Conservation (phyloP, 2,888 invertebrate species). For the Flabesymbios commensalis region DNA sequence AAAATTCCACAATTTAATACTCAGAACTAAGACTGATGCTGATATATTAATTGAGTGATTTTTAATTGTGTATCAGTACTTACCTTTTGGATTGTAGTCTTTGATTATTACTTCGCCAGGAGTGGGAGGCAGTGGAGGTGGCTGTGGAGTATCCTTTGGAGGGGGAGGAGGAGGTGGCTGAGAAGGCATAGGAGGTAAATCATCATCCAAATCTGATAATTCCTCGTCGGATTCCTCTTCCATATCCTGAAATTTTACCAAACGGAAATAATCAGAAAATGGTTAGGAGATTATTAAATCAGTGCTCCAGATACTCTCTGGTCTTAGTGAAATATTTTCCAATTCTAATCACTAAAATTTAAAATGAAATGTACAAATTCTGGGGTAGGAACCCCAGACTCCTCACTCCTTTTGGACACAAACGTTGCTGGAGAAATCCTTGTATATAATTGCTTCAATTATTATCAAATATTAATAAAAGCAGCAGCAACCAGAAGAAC, state of each 20-base stretch:
- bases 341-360: too few relatives aligned
- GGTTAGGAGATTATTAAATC: not conserved
- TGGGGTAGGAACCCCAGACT: too few relatives aligned
- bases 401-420: too few relatives aligned
- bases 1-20: not conserved
- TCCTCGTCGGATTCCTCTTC: slow-evolving; percentile 50
- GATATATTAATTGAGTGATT: not conserved
- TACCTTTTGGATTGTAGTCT: slow-evolving; percentile 92
- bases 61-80: not conserved
- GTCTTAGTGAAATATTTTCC: too few relatives aligned
- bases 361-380: too few relatives aligned
- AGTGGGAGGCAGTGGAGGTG: slow-evolving; percentile 80
- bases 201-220: too few relatives aligned
- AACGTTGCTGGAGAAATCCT: too few relatives aligned
- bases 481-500: too few relatives aligned
- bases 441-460: too few relatives aligned
- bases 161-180: slow-evolving; percentile 61
- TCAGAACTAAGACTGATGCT: not conserved
- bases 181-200: slow-evolving; percentile 31
- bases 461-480: too few relatives aligned
- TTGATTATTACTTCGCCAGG: slow-evolving; percentile 93
- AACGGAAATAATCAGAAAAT: not conserved
- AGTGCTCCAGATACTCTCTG: too few relatives aligned
- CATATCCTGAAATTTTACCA: slow-evolving; percentile 38
- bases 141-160: slow-evolving; percentile 59